These are phyloP conservation scores for Sebastes nivosus DNA, from an alignment of 2,797 vertebrate genomes.

Conservation along the genomic window DNA sequence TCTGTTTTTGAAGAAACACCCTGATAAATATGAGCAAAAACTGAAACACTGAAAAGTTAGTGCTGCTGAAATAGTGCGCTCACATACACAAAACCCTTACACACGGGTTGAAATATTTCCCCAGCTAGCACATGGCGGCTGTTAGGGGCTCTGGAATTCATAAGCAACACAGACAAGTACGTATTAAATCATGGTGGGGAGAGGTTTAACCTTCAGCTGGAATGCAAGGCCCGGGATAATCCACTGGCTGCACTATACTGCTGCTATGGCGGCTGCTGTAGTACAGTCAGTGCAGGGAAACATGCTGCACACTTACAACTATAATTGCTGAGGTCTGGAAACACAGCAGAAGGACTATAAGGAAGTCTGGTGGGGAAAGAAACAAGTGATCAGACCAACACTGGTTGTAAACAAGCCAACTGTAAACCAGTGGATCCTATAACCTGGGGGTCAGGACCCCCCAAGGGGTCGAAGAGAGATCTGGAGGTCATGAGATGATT, in stretches of 20 bases:
- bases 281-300: not conserved
- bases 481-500: not conserved
- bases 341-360: not conserved
- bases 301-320: not conserved
- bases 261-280: constrained; percentile 35
- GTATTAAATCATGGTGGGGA: constrained; percentile 76
- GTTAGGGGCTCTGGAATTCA: constrained; percentile 76
- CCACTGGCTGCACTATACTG: constrained; percentile 55
- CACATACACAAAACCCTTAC: constrained; percentile 14
- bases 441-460: not conserved
- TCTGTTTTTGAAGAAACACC: constrained; percentile 30
- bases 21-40: constrained; percentile 40
- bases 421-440: not conserved
- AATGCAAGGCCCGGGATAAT: constrained; percentile 73
- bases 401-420: not conserved
- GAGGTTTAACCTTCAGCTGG: constrained; percentile 77
- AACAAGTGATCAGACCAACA: not conserved
- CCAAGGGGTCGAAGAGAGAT: not conserved
- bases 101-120: constrained; percentile 65
- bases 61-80: constrained; percentile 4
- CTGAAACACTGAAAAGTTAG: constrained; percentile 19
- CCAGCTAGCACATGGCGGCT: constrained; percentile 61
- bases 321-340: not conserved
- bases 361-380: not conserved
- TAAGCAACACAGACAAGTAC: constrained; percentile 76